Percentiles rank a stretch among this genome's conserved stretches.
Conservation (phyloP, 2,888 invertebrate genomes). For the Cantharis lateralis region DNA sequence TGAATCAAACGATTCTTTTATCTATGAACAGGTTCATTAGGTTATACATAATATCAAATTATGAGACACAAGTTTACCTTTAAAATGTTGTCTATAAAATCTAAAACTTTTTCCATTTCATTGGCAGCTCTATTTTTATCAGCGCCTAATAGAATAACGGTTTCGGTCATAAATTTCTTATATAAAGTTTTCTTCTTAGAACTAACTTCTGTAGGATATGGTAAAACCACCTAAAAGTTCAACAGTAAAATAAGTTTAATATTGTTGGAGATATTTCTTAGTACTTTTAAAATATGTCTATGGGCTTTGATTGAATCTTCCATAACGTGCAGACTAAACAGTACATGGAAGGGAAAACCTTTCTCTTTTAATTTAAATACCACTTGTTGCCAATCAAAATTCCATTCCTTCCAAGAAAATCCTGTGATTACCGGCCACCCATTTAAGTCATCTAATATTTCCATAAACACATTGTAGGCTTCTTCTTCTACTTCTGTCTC, state of each 20-base stretch:
- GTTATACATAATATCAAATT: background rate
- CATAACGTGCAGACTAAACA: background rate
- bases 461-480: constrained; percentile 29
- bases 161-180: constrained; percentile 37
- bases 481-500: constrained; percentile 29
- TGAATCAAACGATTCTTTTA: background rate
- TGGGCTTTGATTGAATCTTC: background rate
- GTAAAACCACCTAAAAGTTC: constrained; percentile 4
- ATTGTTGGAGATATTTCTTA: background rate
- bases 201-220: background rate
- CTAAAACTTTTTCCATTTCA: constrained; percentile 38
- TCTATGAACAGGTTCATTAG: background rate
- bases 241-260: background rate
- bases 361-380: constrained; percentile 65
- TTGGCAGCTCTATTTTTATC: constrained; percentile 22
- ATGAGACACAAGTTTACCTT: constrained; percentile 18
- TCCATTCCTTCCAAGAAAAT: constrained; percentile 34
- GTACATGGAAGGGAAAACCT: constrained; percentile 60
- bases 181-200: constrained; percentile 1
- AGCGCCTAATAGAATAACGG: constrained; percentile 38
- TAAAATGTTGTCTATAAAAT: constrained; percentile 39
- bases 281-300: background rate
- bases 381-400: constrained; percentile 41
- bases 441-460: constrained; percentile 38
- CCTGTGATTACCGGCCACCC: constrained; percentile 46